A percentile compares a stretch with the other conserved stretches of the same genome.
These are phyloP conservation scores for Vidua macroura DNA, from an alignment of 2,113 vertebrate genomes.

Conservation along the genomic window DNA sequence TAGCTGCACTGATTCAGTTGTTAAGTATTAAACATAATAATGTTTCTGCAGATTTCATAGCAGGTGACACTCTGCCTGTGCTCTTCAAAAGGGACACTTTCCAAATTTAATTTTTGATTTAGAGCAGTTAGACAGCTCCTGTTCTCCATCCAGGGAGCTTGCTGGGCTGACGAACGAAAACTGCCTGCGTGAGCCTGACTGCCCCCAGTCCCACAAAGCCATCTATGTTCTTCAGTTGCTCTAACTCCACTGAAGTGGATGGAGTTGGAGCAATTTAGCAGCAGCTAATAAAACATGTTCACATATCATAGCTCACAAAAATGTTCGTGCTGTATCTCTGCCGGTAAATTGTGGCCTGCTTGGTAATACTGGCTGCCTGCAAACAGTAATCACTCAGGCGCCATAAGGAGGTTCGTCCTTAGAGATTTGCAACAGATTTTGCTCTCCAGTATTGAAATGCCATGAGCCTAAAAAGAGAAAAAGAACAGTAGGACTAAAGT, in stretches of 20 bases:
- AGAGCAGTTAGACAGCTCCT: conserved; percentile 8
- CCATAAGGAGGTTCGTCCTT: conserved; percentile 18
- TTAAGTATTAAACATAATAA: neutral
- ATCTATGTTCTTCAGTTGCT: neutral
- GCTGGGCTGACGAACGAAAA: neutral
- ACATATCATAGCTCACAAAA: neutral
- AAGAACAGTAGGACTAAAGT: conserved; percentile 70
- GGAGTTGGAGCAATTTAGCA: conserved; percentile 5
- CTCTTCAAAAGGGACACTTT: conserved; percentile 26
- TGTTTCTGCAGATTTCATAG: conserved; percentile 6
- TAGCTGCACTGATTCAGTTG: neutral
- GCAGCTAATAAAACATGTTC: neutral
- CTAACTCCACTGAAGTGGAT: neutral
- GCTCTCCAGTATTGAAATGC: conserved; percentile 43
- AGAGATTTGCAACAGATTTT: conserved; percentile 40
- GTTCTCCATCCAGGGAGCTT: neutral
- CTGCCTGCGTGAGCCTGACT: neutral
- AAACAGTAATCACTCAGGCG: neutral
- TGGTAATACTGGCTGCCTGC: neutral
- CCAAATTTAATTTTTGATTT: conserved; percentile 43
- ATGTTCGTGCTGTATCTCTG: neutral
- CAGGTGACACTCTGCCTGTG: conserved; percentile 13
- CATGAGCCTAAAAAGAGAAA: conserved; percentile 63
- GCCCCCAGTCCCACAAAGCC: neutral
- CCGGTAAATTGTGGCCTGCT: neutral